These are phyloP conservation scores for Tolypeutes matacus DNA, from an alignment of 2,797 vertebrate genomes.

Conservation along the genomic window DNA sequence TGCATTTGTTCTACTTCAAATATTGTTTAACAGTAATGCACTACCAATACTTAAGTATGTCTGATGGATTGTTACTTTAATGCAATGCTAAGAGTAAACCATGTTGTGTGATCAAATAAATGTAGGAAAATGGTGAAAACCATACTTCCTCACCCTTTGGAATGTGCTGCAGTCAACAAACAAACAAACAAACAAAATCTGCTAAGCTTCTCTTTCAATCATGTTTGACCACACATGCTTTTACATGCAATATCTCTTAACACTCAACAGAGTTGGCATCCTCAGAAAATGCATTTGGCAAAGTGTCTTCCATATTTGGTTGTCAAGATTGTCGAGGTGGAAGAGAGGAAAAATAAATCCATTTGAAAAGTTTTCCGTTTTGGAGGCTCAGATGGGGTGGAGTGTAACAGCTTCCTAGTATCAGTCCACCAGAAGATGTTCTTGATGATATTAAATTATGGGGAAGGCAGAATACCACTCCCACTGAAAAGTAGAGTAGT, in stretches of 20 bases:
- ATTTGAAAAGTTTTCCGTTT: not conserved
- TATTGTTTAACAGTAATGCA: too few relatives aligned
- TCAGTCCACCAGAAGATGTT: not conserved
- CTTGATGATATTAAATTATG: not conserved
- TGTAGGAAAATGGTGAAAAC: not conserved
- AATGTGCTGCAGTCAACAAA: not conserved
- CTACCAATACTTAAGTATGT: rapidly evolving
- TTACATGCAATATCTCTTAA: not conserved
- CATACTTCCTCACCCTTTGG: not conserved
- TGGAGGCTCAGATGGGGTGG: too few relatives aligned
- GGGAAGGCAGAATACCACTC: too few relatives aligned
- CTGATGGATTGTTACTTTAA: rapidly evolving
- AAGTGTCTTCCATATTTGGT: rapidly evolving
- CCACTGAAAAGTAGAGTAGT: rapidly evolving
- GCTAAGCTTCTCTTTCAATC: not conserved
- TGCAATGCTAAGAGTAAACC: not conserved
- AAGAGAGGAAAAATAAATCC: not conserved
- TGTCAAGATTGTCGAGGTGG: rapidly evolving
- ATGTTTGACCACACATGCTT: not conserved
- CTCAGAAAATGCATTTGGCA: not conserved
- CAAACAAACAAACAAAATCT: not conserved
- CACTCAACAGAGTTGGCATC: not conserved
- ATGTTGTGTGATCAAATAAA: not conserved
- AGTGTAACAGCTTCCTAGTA: not conserved
- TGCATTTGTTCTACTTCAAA: too few relatives aligned